Evolutionary conservation across 2,888 invertebrate species (phyloP), one percentile per base, ranked within the genome.

Genomic region (Drosophila infuscata): DNA sequence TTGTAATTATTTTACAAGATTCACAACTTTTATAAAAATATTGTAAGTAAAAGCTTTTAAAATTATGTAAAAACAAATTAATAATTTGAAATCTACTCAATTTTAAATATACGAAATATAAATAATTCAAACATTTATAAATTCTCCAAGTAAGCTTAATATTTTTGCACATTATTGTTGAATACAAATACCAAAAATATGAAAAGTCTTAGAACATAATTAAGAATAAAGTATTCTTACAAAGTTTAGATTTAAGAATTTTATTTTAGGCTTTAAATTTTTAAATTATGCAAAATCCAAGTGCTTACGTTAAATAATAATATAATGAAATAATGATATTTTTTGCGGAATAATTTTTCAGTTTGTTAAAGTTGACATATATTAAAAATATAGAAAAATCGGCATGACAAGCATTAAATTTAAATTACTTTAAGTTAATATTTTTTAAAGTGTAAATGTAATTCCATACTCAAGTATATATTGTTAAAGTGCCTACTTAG

Each of bases 401-500:
- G 8, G n/a, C 9, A 11, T 17, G 17, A 49, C 3, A 49, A 49
- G 5, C 29, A 4, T 29, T 29, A 9, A 29, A 49, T 29, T 5
- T 15, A 52, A 33, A 33, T 20, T 3, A 11, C n/a, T 52, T 12
- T 0, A 2, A 3, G 17, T 1, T n/a, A 1, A 15, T n/a, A 3
- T 1, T 57, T 41, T 20, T 41, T 41, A 15, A 0, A 57, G 57
- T 57, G 57, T 43, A 32, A 6, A 15, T 17, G 25, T 20, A 17
- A 6, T 12, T 29, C 17, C 9, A 54, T 33, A 17, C 25, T 30
- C n/a, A 17, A 30, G 29, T n/a, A 4, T 41, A 56, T 12, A n/a
- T 20, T 15, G 9, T 41, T 15, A n/a, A 33, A 54, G 43, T 54
- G 54, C 0, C 8, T 30, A 66, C 58, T 25, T 43, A 48, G 49